Evolutionary conservation across 92 coral and sea anemone species (phyloP).

Genomic region (Epizoanthus illoricatus): DNA sequence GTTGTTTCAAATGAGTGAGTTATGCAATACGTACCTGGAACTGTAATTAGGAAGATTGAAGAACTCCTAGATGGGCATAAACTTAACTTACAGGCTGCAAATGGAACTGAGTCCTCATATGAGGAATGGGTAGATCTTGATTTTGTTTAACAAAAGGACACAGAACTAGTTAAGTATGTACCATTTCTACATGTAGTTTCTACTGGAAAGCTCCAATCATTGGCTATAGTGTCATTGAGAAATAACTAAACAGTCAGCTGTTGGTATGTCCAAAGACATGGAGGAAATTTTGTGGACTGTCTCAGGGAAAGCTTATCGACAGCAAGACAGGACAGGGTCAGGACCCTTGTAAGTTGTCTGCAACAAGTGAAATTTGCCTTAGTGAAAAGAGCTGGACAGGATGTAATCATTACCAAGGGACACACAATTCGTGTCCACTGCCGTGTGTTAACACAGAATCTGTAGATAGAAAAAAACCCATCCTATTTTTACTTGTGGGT

Average conservation of each 20-base stretch:
- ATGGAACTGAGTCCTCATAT: slow-evolving; percentile 19
- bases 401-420: too few relatives aligned
- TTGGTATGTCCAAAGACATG: not conserved
- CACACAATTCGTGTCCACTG: too few relatives aligned
- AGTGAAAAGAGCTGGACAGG: too few relatives aligned
- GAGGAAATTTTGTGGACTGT: not conserved
- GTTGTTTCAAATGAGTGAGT: not conserved
- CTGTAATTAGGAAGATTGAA: not conserved
- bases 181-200: slow-evolving; percentile 30
- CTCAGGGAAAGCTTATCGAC: not conserved
- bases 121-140: not conserved
- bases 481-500: not conserved
- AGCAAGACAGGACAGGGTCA: too few relatives aligned
- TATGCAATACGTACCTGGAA: not conserved
- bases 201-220: not conserved
- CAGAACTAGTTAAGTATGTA: not conserved
- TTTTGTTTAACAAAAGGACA: not conserved
- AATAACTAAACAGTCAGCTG: not conserved
- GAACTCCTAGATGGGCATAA: not conserved
- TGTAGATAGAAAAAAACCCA: too few relatives aligned
- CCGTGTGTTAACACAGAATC: too few relatives aligned
- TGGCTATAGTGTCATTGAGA: slow-evolving; percentile 1
- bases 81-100: slow-evolving; percentile 13
- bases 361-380: too few relatives aligned
- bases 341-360: too few relatives aligned